Evolutionary conservation across 2,113 vertebrate species (phyloP).

Genomic region (Mobula hypostoma): DNA sequence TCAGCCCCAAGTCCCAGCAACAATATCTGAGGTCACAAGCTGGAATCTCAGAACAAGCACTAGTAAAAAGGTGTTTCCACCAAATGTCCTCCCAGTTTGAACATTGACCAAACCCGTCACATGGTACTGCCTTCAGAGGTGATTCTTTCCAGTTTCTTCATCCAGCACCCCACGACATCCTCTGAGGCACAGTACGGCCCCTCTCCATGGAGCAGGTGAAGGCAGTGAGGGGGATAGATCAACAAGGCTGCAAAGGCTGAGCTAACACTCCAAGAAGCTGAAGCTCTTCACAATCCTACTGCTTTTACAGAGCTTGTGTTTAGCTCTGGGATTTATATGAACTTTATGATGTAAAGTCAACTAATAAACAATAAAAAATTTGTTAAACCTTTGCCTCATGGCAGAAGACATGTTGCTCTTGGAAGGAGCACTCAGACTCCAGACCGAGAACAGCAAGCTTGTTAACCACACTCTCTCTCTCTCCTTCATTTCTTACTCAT

Average conservation of each 20-base stretch:
- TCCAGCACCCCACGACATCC: background rate
- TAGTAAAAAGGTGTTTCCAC: background rate
- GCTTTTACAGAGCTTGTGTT: background rate
- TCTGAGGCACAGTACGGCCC: background rate
- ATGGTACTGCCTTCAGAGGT: background rate
- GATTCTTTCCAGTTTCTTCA: background rate
- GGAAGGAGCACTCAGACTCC: background rate
- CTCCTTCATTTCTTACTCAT: too few species aligned
- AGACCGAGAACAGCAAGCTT: too few species aligned
- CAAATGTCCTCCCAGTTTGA: too few species aligned
- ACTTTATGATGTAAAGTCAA: slow-evolving; percentile 19
- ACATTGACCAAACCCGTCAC: background rate
- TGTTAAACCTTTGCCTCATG: background rate
- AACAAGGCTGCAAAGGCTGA: background rate
- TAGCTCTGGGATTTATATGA: background rate
- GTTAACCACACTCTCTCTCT: too few species aligned
- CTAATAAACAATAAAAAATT: slow-evolving; percentile 10
- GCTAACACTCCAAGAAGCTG: background rate
- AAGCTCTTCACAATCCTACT: background rate
- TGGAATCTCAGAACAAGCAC: background rate
- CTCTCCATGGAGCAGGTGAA: background rate
- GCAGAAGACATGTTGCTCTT: slow-evolving; percentile 10
- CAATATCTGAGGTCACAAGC: background rate
- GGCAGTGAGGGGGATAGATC: background rate
- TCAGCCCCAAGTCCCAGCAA: too few species aligned